phyloP scores from a whole-genome alignment of 2,888 invertebrate genomes.

The Latrodectus elegans region DNA sequence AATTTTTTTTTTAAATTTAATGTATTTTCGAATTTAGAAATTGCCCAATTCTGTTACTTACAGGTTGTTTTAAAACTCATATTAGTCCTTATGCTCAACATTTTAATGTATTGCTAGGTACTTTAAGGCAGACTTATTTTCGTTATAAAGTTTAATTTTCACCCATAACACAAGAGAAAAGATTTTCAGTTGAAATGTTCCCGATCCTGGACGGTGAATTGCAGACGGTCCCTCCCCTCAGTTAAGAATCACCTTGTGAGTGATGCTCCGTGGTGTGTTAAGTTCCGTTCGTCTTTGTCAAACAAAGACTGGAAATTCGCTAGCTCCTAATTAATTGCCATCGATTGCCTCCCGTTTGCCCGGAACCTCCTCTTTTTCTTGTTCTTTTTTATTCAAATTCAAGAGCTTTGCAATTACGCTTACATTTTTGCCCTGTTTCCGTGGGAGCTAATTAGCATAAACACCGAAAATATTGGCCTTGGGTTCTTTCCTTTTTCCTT shows the following conservation, averaged over 20 bases:
- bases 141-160: no score
- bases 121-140: no score
- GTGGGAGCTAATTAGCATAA: conserved; percentile 58
- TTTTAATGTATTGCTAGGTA: no score
- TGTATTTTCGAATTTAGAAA: no score
- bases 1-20: no score
- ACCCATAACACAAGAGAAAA: no score
- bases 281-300: conserved; percentile 49
- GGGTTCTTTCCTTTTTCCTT: conserved; percentile 2
- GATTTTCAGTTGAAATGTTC: no score
- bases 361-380: conserved; percentile 51
- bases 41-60: no score
- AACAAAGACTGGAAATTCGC: conserved; percentile 58
- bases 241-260: conserved; percentile 9
- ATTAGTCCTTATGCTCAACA: no score
- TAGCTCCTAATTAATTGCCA: conserved; percentile 64
- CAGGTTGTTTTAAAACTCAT: no score
- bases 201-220: neutral
- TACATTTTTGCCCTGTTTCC: conserved; percentile 37
- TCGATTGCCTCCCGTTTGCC: conserved; percentile 61
- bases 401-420: conserved; percentile 45
- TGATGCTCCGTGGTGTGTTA: conserved; percentile 29
- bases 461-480: conserved; percentile 34
- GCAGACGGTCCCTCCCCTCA: conserved; percentile 16
- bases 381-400: neutral